These are phyloP conservation scores for Heliconius charithonia DNA, from an alignment of 2,888 invertebrate species.

Conservation along the genomic window DNA sequence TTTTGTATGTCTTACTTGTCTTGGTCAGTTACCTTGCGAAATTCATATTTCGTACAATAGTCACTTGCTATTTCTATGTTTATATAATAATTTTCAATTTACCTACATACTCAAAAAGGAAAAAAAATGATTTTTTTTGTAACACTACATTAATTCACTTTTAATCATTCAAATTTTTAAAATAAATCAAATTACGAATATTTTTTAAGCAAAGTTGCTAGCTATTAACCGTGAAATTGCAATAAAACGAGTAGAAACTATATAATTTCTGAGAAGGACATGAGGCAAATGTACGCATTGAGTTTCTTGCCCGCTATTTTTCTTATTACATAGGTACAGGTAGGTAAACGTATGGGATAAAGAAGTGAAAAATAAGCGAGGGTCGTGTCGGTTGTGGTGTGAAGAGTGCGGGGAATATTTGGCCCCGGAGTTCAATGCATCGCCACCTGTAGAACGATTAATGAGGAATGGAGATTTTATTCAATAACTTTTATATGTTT, in stretches of 20 bases:
- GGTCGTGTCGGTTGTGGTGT: slow-evolving; percentile 44
- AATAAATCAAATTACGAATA: background rate
- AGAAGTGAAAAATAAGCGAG: slow-evolving; percentile 59
- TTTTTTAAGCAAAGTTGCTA: background rate
- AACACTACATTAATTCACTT: background rate
- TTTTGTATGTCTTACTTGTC: slow-evolving; percentile 12
- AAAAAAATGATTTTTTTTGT: background rate
- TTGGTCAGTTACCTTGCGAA: slow-evolving; percentile 14
- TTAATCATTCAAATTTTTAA: background rate
- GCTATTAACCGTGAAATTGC: background rate
- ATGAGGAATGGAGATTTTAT: background rate
- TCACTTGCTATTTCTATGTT: background rate
- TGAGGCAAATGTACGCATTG: slow-evolving; percentile 67
- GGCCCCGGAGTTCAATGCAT: slow-evolving; percentile 70
- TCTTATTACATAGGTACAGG: slow-evolving; percentile 38
- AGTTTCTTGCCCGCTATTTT: slow-evolving; percentile 63
- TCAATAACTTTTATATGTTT: slow-evolving; percentile 1
- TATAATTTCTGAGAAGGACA: slow-evolving; percentile 58
- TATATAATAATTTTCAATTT: too few species aligned
- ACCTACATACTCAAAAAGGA: too few species aligned
- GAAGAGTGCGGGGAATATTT: slow-evolving; percentile 60
- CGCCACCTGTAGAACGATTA: slow-evolving; percentile 60
- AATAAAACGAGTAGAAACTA: slow-evolving; percentile 48
- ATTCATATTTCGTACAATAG: slow-evolving; percentile 4
- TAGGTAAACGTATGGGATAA: slow-evolving; percentile 53